A percentile compares a stretch with the other conserved stretches of the same genome.
Conservation (phyloP, 2,888 invertebrate genomes). For the Tyria jacobaeae region DNA sequence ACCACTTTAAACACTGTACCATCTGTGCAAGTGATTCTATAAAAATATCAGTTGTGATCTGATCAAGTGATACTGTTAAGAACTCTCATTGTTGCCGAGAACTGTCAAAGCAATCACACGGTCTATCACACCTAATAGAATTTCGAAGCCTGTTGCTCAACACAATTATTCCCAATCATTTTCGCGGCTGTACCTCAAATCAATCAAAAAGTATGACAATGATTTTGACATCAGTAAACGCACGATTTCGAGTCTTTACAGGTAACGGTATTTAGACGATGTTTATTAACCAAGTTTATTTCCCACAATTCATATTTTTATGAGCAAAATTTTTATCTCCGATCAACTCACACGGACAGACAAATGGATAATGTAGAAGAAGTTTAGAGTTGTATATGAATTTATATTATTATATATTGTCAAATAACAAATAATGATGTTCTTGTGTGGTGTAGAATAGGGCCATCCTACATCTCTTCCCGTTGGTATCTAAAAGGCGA, state of each 20-base stretch:
- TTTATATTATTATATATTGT: too few species aligned
- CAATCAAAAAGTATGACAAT: slow-evolving; percentile 45
- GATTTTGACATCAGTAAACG: slow-evolving; percentile 41
- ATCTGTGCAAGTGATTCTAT: too few species aligned
- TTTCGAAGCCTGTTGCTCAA: slow-evolving; percentile 24
- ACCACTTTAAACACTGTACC: too few species aligned
- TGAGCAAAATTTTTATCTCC: not conserved
- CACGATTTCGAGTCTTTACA: slow-evolving; percentile 44
- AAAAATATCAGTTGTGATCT: too few species aligned
- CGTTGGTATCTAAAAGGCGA: too few species aligned
- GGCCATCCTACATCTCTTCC: too few species aligned
- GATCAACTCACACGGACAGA: not conserved
- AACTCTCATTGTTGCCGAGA: slow-evolving; percentile 15
- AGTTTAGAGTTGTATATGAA: too few species aligned
- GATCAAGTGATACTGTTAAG: too few species aligned
- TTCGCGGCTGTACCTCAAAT: slow-evolving; percentile 40
- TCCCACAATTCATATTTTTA: too few species aligned
- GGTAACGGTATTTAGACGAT: slow-evolving; percentile 45
- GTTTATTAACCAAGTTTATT: too few species aligned
- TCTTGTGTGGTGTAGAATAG: too few species aligned
- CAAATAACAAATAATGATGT: too few species aligned
- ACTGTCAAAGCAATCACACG: slow-evolving; percentile 42
- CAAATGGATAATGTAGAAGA: not conserved
- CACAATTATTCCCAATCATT: slow-evolving; percentile 39
- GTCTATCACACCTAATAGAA: slow-evolving; percentile 49